These are phyloP conservation scores for Brachyptera putata DNA, from an alignment of 2,888 invertebrate genomes.

Conservation along the genomic window DNA sequence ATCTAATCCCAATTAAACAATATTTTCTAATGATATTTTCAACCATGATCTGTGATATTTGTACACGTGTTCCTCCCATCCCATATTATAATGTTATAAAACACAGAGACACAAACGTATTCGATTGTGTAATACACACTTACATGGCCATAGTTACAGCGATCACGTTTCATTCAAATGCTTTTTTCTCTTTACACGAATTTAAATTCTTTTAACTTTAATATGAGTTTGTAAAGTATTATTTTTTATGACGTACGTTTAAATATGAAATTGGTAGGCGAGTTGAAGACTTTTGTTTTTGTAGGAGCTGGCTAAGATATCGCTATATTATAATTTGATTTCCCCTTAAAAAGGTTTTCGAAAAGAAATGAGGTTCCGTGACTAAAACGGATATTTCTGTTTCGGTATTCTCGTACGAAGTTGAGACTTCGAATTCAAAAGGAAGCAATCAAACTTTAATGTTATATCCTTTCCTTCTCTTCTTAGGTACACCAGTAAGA, in stretches of 20 bases:
- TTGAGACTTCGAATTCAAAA: background rate
- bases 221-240: constrained; percentile 7
- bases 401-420: background rate
- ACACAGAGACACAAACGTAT: too few relatives aligned
- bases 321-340: constrained; percentile 9
- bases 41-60: too few relatives aligned
- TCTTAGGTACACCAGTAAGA: too few relatives aligned
- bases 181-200: constrained; percentile 1
- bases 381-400: constrained; percentile 1
- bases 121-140: too few relatives aligned
- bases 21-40: too few relatives aligned
- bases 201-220: constrained; percentile 17
- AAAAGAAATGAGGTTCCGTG: constrained; percentile 20
- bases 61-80: too few relatives aligned
- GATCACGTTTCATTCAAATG: background rate
- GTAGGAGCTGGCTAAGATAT: constrained; percentile 17
- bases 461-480: background rate
- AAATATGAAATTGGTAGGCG: constrained; percentile 15
- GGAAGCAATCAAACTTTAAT: constrained; percentile 12
- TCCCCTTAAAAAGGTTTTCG: background rate
- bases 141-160: too few relatives aligned
- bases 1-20: too few relatives aligned
- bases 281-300: background rate
- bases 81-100: too few relatives aligned
- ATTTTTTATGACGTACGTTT: constrained; percentile 13